Percentiles rank a stretch among this genome's conserved stretches.
Evolutionary conservation across 2,797 vertebrate genomes (phyloP).

Genomic region (Crypturellus tataupa): DNA sequence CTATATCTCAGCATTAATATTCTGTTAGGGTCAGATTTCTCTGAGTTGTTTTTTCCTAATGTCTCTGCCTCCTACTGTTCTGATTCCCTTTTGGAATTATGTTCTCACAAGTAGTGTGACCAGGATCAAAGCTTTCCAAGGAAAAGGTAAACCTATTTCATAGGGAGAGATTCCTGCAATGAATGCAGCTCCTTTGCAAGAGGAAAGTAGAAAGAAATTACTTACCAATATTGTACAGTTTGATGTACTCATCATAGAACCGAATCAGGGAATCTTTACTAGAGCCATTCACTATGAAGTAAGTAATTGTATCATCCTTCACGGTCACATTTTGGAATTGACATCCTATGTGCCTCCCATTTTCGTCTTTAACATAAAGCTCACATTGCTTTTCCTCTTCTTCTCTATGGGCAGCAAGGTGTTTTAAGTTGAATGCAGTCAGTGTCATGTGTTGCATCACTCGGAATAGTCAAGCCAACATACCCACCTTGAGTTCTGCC

Average conservation of each 20-base stretch:
- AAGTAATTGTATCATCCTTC: fast-evolving
- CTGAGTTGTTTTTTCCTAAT: not conserved
- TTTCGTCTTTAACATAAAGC: not conserved
- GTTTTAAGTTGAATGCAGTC: not conserved
- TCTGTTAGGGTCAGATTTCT: not conserved
- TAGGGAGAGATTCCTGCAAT: not conserved
- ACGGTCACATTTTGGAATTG: conserved; percentile 1
- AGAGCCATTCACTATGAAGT: conserved; percentile 32
- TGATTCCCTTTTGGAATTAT: not conserved
- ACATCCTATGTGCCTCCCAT: conserved; percentile 9
- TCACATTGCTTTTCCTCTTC: not conserved
- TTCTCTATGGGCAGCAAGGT: not conserved
- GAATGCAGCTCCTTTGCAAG: not conserved
- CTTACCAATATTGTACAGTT: conserved; percentile 35
- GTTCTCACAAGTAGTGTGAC: not conserved
- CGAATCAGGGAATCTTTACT: not conserved
- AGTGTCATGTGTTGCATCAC: not conserved
- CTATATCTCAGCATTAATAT: not conserved
- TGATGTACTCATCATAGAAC: not conserved
- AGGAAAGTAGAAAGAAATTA: not conserved
- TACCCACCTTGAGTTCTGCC: not conserved
- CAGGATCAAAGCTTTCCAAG: not conserved
- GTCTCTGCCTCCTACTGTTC: not conserved
- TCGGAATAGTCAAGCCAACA: not conserved
- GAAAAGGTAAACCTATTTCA: not conserved